phyloP scores from a whole-genome alignment of 2,113 vertebrate species.

The Myxocyprinus asiaticus region DNA sequence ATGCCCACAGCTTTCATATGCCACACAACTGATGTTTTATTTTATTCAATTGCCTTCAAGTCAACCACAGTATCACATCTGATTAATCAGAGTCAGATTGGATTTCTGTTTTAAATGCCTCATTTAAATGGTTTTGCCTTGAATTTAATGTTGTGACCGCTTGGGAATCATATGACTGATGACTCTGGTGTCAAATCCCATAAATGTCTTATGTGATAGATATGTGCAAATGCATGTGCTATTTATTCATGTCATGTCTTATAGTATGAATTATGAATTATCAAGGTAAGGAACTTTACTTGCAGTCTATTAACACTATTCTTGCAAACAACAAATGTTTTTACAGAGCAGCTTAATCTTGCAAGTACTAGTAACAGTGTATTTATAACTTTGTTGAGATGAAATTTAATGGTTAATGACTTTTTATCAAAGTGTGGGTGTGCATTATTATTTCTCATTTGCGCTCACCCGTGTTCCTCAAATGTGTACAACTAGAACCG shows the following conservation, averaged over 20 bases:
- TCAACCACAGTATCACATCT: slow-evolving; percentile 16
- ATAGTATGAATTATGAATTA: slow-evolving; percentile 38
- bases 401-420: background rate
- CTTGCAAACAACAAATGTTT: slow-evolving; percentile 13
- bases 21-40: slow-evolving; percentile 4
- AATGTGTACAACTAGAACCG: slow-evolving; percentile 1
- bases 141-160: slow-evolving; percentile 9
- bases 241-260: slow-evolving; percentile 52
- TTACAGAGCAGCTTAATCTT: slow-evolving; percentile 36
- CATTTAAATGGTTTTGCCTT: slow-evolving; percentile 5
- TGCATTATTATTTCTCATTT: slow-evolving; percentile 13
- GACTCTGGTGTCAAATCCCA: background rate
- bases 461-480: background rate
- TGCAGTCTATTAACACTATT: slow-evolving; percentile 7
- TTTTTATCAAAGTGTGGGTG: slow-evolving; percentile 13
- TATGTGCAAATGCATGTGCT: slow-evolving; percentile 50
- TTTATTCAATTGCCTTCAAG: background rate
- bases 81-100: slow-evolving; percentile 1
- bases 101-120: background rate
- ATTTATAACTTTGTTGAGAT: background rate
- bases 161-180: slow-evolving; percentile 30
- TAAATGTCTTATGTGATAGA: slow-evolving; percentile 30
- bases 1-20: background rate
- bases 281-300: slow-evolving; percentile 15
- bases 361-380: slow-evolving; percentile 5